phyloP scores from a whole-genome alignment of 1,140 invertebrate genomes.

The Zaprionus inermis region DNA sequence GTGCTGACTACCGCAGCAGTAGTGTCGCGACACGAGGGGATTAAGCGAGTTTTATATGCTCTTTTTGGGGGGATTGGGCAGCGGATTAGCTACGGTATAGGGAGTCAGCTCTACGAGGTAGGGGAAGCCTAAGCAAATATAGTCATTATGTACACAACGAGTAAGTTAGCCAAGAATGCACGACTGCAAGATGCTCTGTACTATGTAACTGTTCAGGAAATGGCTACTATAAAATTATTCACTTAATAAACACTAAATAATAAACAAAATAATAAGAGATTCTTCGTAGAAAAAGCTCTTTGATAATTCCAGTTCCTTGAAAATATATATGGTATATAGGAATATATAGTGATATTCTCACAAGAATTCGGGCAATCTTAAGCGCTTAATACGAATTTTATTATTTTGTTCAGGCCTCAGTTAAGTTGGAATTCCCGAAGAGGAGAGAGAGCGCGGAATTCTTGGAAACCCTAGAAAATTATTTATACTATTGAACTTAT shows the following conservation, averaged over 20 bases:
- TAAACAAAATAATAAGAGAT: no score
- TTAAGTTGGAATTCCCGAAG: neutral
- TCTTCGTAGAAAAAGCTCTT: no score
- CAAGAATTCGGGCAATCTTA: neutral
- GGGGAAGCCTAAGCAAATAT: neutral
- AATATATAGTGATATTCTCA: neutral
- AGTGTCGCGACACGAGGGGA: slow-evolving; percentile 11
- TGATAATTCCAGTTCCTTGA: no score
- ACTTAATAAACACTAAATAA: no score
- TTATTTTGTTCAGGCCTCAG: neutral
- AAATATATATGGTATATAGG: neutral
- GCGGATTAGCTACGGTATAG: neutral
- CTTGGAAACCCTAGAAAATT: neutral
- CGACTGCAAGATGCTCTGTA: neutral
- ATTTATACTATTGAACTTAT: neutral
- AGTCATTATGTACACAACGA: neutral
- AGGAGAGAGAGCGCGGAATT: neutral
- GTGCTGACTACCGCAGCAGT: slow-evolving; percentile 32
- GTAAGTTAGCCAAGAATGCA: neutral
- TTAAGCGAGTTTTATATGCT: slow-evolving; percentile 22
- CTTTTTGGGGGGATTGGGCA: neutral
- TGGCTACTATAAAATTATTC: no score
- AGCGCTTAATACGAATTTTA: neutral
- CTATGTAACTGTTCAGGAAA: no score
- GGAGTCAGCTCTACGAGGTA: neutral